Base-by-base conservation (phyloP, 2,113 vertebrate genomes). In the Ondatra zibethicus region DNA sequence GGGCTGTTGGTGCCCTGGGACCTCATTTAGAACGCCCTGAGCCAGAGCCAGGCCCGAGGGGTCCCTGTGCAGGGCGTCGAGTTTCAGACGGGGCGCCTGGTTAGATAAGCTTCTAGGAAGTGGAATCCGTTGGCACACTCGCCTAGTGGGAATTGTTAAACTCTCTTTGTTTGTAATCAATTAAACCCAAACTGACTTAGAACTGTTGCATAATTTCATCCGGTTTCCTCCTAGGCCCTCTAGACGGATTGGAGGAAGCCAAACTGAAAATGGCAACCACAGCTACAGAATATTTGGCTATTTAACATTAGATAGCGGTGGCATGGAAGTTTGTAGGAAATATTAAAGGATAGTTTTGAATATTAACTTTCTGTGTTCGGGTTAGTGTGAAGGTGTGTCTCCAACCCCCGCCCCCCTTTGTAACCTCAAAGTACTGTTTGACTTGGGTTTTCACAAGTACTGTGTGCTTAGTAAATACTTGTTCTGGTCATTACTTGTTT, bases 171-270 rank as follows among this genome's bases (percentile, higher is more conserved):
- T 90, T 86, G 52, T 88, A 92, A 89, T 94, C 50, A 82, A 0
- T 93, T 89, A 85, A 92, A 94, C 91, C 68, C 21, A 89, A 84
- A 85, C 16, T 25, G 58, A 84, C 25, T 92, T 95, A 55, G 75
- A 82, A 84, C 31, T 58, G 61, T 92, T 94, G 65, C n/a, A 39
- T 76, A 87, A 82, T 97, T 97, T 95, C 13, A n/a, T 88, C 87
- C 7, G 33, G 13, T 82, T 95, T 31, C 61, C 63, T 47, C 11
- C 94, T 66, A 50, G 29, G 25, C 36, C 21, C 12, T 92, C 23
- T 93, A 45, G 68, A 84, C n/a, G n/a, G 5, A 31, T 89, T 94
- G 84, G 65, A 61, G 88, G 84, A 42, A 85, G 42, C n/a, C 95
- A 42, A 77, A 89, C 36, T 63, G 84, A 86, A 96, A 94, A 92